Evolutionary conservation across 2,113 vertebrate species (phyloP).

Genomic region (Oxyura jamaicensis): DNA sequence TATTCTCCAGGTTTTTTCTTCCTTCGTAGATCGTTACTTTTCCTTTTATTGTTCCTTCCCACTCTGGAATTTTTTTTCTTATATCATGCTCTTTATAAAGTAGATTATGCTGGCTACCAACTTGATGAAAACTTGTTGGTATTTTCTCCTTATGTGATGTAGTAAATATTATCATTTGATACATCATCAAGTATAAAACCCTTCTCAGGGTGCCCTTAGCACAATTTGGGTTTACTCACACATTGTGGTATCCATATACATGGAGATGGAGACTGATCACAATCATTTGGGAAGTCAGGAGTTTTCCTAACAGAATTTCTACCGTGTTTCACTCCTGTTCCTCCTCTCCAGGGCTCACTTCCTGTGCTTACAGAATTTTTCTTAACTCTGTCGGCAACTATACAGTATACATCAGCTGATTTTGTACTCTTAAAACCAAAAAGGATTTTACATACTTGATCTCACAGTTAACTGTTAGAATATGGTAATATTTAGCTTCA

Average conservation of each 20-base stretch:
- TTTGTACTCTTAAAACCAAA: neutral
- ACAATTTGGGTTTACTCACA: neutral
- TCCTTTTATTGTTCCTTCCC: neutral
- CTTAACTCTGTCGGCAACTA: neutral
- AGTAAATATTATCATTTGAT: neutral
- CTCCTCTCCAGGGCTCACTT: neutral
- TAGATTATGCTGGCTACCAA: conserved; percentile 13
- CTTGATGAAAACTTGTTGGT: conserved; percentile 1
- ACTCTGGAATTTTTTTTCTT: neutral
- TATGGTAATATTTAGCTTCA: neutral
- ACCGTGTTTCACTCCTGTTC: neutral
- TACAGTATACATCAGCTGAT: neutral
- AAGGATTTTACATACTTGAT: neutral
- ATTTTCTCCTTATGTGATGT: neutral
- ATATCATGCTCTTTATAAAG: neutral
- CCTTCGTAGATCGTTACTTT: neutral
- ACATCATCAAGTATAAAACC: neutral
- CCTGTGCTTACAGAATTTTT: neutral
- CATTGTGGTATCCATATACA: neutral
- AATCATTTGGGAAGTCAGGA: neutral
- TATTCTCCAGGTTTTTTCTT: neutral
- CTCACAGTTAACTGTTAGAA: neutral
- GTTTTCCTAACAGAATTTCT: neutral
- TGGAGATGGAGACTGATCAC: neutral
- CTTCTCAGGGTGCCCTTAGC: neutral